Evolutionary conservation across 2,113 vertebrate species (phyloP).

Genomic region (Chlorodrepanis virens): DNA sequence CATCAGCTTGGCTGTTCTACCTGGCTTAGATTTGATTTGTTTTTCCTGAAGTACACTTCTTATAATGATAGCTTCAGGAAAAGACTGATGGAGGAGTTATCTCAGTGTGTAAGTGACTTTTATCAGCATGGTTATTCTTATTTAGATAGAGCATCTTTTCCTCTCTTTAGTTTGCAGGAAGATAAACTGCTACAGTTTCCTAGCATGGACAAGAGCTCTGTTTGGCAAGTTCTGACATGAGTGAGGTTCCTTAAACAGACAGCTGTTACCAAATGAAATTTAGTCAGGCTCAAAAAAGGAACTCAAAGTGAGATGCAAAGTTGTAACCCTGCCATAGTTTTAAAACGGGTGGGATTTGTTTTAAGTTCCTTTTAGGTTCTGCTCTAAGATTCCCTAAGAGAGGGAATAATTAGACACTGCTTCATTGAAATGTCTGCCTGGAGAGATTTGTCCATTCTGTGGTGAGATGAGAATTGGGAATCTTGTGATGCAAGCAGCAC

Average conservation of each 20-base stretch:
- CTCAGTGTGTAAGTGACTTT: neutral
- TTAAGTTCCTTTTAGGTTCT: neutral
- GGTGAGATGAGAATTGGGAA: neutral
- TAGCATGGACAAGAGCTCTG: neutral
- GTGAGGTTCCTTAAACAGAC: neutral
- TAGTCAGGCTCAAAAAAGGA: neutral
- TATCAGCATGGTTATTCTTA: neutral
- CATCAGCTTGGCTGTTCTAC: neutral
- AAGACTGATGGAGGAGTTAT: neutral
- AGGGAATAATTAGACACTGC: neutral
- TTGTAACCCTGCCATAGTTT: neutral
- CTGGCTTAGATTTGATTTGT: neutral
- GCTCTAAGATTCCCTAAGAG: neutral
- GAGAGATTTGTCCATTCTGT: neutral
- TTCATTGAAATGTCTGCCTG: neutral
- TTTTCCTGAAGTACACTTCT: neutral
- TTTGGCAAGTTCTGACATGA: neutral
- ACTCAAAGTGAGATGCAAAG: neutral
- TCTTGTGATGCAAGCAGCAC: neutral
- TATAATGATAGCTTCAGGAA: neutral
- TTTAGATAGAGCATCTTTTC: neutral
- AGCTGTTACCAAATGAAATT: neutral
- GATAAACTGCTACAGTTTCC: neutral
- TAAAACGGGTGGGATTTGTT: neutral
- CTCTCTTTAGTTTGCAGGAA: neutral